Evolutionary conservation across 2,888 invertebrate genomes (phyloP), one percentile per base, ranked within the genome.

Genomic region (Spisula subtruncata): DNA sequence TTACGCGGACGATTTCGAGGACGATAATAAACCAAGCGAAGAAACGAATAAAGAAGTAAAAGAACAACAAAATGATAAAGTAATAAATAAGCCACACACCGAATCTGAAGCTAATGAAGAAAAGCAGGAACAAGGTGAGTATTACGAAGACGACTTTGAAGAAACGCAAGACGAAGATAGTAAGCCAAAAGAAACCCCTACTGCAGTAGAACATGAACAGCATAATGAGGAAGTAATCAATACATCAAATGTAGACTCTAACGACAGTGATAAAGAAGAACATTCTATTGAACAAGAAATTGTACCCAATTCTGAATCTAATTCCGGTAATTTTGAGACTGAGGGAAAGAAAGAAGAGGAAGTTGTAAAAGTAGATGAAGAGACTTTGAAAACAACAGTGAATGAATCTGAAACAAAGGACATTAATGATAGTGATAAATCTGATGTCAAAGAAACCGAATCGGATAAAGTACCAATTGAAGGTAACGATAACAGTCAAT

Each of bases 91-190:
- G 5, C 10, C 32, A 54, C 25, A 46, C 4, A 29, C 46, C 8
- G 85, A 79, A 29, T 54, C 6, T 10, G 35, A 85, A 85, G n/a
- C 18, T 46, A 46, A 84, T 60, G 60, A 10, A 56, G 41, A 83
- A 60, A 66, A 41, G 20, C n/a, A 60, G 48, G 46, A 66, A 46
- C 84, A 66, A 66, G 60, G 60, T 12, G 48, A 66, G 12, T 32
- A 5, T 0, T 85, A 85, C 51, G 79, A 75, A 54, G 85, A 85
- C 35, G 85, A 85, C n/a, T 85, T 85, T 35, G 85, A 85, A 51
- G 85, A 85, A 20, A 25, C 25, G 48, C 25, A 4, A 12, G 60
- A 56, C 12, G 56, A 82, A 10, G 82, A 82, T 8, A 60, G 35
- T 82, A 56, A 56, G 35, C 25, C 56, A 82, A 60, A 35, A 35